Evolutionary conservation across 2,113 vertebrate genomes (phyloP).

Genomic region (Larimichthys crocea): DNA sequence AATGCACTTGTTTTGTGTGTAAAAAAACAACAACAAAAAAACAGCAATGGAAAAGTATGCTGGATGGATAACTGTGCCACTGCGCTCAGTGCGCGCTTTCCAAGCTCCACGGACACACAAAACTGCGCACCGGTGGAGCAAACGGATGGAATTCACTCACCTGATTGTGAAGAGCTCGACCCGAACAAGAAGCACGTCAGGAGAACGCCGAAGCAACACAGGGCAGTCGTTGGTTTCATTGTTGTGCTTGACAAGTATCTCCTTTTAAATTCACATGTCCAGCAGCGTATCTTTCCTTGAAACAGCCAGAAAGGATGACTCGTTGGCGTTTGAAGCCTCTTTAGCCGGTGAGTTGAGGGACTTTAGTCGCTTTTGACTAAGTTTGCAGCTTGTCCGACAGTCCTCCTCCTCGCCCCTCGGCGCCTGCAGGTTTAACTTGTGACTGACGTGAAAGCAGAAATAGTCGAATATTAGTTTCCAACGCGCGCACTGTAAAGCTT

Average conservation of each 20-base stretch:
- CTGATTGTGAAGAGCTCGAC: slow-evolving; percentile 89
- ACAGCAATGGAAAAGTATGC: slow-evolving; percentile 7
- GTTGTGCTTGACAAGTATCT: slow-evolving; percentile 77
- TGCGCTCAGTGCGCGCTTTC: slow-evolving; percentile 65
- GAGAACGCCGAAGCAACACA: slow-evolving; percentile 86
- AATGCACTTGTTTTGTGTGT: background rate
- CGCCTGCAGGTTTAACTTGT: slow-evolving; percentile 10
- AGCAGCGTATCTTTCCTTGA: slow-evolving; percentile 75
- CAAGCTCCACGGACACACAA: slow-evolving; percentile 29
- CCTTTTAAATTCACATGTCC: slow-evolving; percentile 86
- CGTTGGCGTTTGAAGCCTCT: slow-evolving; percentile 45
- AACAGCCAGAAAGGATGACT: slow-evolving; percentile 55
- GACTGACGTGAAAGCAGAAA: slow-evolving; percentile 37
- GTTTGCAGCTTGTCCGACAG: slow-evolving; percentile 62
- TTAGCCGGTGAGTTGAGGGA: slow-evolving; percentile 66
- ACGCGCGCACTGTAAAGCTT: slow-evolving; percentile 64
- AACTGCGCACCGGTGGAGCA: slow-evolving; percentile 43
- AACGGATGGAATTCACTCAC: slow-evolving; percentile 82
- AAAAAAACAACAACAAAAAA: background rate
- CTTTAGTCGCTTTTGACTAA: slow-evolving; percentile 62
- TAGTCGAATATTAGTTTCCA: slow-evolving; percentile 58
- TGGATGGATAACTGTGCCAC: slow-evolving; percentile 17
- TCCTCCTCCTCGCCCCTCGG: slow-evolving; percentile 27
- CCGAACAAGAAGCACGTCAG: slow-evolving; percentile 83
- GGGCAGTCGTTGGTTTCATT: slow-evolving; percentile 83